phyloP scores from a whole-genome alignment of 2,113 vertebrate species.

The Pelobates fuscus region DNA sequence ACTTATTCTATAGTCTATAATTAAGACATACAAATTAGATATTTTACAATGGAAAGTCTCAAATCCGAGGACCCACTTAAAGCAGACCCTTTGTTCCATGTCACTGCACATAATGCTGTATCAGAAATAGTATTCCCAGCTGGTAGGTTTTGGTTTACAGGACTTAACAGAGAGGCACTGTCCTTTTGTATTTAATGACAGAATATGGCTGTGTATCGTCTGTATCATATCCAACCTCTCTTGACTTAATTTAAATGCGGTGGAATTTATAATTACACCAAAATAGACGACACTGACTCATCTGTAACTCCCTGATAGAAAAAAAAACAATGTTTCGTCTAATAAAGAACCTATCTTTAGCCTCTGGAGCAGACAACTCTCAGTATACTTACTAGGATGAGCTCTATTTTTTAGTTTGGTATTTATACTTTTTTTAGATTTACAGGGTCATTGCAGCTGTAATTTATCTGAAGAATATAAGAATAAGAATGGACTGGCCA shows the following conservation, averaged over 20 bases:
- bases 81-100: constrained; percentile 27
- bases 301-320: too few relatives aligned
- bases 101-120: not conserved
- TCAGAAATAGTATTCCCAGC: constrained; percentile 32
- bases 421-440: too few relatives aligned
- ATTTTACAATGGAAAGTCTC: constrained; percentile 3
- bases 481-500: too few relatives aligned
- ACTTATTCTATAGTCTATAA: not conserved
- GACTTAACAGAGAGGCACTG: constrained; percentile 7
- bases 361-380: not conserved
- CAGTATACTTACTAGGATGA: not conserved
- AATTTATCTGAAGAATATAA: too few relatives aligned
- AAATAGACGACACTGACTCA: constrained; percentile 30
- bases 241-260: constrained; percentile 10
- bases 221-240: constrained; percentile 30
- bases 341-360: constrained; percentile 1
- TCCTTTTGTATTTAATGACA: constrained; percentile 19
- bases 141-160: constrained; percentile 27
- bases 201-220: constrained; percentile 23
- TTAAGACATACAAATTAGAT: not conserved
- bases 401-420: not conserved
- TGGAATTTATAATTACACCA: constrained; percentile 25
- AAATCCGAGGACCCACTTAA: not conserved
- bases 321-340: constrained; percentile 18
- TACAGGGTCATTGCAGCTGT: too few relatives aligned